Conservation (phyloP, 2,113 vertebrate species). For the Leiothrix lutea region DNA sequence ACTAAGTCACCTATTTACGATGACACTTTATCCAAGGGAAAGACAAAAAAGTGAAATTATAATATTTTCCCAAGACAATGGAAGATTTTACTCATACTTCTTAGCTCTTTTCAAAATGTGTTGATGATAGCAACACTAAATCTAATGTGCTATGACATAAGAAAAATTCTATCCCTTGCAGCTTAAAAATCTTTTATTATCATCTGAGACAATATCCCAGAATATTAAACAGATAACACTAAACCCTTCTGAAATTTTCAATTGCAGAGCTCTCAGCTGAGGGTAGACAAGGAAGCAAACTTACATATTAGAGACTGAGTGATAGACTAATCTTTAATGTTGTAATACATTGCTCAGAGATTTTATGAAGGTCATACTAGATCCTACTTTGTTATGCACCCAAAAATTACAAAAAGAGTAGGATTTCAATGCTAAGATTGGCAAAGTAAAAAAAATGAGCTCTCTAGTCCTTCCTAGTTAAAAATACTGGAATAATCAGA, state of each 20-base stretch:
- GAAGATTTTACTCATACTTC: background rate
- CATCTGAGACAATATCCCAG: background rate
- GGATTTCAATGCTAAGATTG: background rate
- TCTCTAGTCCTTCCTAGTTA: background rate
- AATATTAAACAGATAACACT: conserved; percentile 27
- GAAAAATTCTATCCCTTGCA: background rate
- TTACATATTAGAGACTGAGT: background rate
- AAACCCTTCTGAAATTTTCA: conserved; percentile 1
- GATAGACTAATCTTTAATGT: background rate
- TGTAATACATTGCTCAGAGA: background rate
- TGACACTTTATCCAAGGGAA: background rate
- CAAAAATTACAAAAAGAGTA: background rate
- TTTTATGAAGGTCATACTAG: background rate
- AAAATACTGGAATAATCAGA: background rate
- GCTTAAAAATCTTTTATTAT: conserved; percentile 28
- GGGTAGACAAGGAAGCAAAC: background rate
- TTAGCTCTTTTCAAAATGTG: conserved; percentile 6
- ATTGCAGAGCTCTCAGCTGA: background rate
- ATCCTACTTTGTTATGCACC: background rate
- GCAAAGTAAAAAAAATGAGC: background rate
- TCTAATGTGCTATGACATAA: background rate
- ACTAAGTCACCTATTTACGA: background rate
- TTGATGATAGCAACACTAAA: conserved; percentile 12
- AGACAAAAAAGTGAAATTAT: background rate
- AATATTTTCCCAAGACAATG: background rate